Evolutionary conservation across 2,888 invertebrate genomes (phyloP).

Genomic region (Tenthredo distinguenda): DNA sequence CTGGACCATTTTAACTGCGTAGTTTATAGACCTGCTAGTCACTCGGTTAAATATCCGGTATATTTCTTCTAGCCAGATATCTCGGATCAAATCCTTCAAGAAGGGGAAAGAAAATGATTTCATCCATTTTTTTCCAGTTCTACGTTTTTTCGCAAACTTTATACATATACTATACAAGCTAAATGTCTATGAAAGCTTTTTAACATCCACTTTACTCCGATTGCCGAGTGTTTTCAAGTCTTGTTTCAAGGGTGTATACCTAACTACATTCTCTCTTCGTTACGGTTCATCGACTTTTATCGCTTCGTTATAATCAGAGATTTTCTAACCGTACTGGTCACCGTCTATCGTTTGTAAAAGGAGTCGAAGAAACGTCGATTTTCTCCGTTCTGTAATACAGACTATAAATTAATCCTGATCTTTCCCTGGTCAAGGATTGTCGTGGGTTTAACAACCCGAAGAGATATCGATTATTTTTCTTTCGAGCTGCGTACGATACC

Average conservation of each 20-base stretch:
- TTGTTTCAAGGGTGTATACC: background rate
- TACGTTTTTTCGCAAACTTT: too few relatives aligned
- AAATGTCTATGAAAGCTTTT: background rate
- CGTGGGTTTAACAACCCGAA: background rate
- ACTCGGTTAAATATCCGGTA: background rate
- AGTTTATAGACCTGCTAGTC: background rate
- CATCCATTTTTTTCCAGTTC: background rate
- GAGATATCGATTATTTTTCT: background rate
- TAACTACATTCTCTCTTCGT: background rate
- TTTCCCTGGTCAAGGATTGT: background rate
- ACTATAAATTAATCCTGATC: background rate
- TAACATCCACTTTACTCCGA: background rate
- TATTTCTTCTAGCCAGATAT: background rate
- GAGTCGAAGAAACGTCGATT: background rate
- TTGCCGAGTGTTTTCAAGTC: background rate
- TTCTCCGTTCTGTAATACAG: background rate
- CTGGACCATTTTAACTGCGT: background rate
- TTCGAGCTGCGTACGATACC: too few relatives aligned
- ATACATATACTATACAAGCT: too few relatives aligned
- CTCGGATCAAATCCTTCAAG: too few relatives aligned
- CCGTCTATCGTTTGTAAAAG: background rate
- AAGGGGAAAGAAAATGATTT: too few relatives aligned
- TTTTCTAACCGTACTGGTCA: background rate
- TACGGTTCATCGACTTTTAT: conserved; percentile 22
- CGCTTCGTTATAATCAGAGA: background rate